Base-by-base conservation (phyloP, 2,797 vertebrate species). In the Rhodeus uyekii region DNA sequence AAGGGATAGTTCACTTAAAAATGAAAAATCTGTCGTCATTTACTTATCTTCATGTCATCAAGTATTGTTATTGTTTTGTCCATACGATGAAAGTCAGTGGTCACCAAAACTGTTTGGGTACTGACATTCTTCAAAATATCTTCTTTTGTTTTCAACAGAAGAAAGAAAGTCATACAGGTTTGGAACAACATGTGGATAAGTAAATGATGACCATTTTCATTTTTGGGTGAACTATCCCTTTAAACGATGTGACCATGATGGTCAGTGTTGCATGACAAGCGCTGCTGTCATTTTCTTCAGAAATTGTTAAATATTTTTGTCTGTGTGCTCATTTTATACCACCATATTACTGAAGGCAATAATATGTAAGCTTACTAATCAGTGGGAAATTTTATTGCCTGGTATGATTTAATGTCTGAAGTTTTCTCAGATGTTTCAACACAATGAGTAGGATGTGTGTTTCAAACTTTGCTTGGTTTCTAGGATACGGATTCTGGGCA, bases 391-490 rank as follows among this genome's bases (percentile, higher is more conserved):
- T 46, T 2, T 18, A 2, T 32, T 10, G 4, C 1, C 48, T 74
- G 8, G 34, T 18, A 55, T 24, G 71, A 55, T 38, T 38, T 55
- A 27, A 32, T 5, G 16, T 74, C 32, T 16, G 19, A 50, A 8
- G 32, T 9, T 55, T 69, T 19, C 32, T 4, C 14, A 13, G 44
- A 65, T 65, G 61, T 19, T 78, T 55, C 2, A 50, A 34, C 60
- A 24, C 19, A 36, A 18, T 53, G 19, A 60, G 18, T 42, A 71
- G 8, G 12, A 65, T 5, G 16, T 1, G 12, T 60, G 18, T 46
- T 72, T 72, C 18, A 22, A 53, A 65, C 10, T 13, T 48, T 44
- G 4, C 22, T 34, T 84, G 29, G 67, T 80, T 73, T 71, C 27
- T 71, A 72, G 39, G 63, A 60, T 61, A 12, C 68, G 29, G 74